A percentile compares a stretch with the other conserved stretches of the same genome.
These are phyloP conservation scores for Morpho deidamia DNA, from an alignment of 2,888 invertebrate genomes.

Conservation along the genomic window DNA sequence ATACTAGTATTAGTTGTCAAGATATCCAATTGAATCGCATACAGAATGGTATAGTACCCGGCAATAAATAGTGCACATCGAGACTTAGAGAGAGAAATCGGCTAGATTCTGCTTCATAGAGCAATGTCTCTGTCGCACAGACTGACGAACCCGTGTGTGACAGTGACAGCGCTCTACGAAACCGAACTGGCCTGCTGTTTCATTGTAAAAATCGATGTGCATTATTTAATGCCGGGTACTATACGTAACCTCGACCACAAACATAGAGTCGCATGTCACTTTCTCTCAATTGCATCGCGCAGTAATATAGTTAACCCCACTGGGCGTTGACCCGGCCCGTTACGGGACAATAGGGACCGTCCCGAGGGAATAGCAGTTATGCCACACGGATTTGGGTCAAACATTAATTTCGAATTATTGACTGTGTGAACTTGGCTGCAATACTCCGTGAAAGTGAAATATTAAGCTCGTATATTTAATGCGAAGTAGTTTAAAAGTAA, in stretches of 20 bases:
- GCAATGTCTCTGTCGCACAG: too few relatives aligned
- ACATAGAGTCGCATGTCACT: conserved; percentile 13
- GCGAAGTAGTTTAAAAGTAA: background rate
- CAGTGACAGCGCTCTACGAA: too few relatives aligned
- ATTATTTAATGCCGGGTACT: too few relatives aligned
- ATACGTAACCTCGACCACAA: background rate
- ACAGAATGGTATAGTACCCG: too few relatives aligned
- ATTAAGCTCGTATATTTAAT: background rate
- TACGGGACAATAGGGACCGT: conserved; percentile 2
- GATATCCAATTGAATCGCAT: too few relatives aligned
- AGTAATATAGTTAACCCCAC: conserved; percentile 22
- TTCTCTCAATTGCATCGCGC: conserved; percentile 23
- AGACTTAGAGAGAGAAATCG: too few relatives aligned
- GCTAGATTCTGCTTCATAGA: too few relatives aligned
- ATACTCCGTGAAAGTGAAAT: background rate
- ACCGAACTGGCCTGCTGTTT: too few relatives aligned
- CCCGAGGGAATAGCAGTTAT: conserved; percentile 7
- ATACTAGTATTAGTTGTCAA: too few relatives aligned
- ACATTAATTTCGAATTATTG: conserved; percentile 1
- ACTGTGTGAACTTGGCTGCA: conserved; percentile 13
- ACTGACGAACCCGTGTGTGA: too few relatives aligned
- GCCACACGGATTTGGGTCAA: conserved; percentile 14
- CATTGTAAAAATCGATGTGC: too few relatives aligned
- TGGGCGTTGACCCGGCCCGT: conserved; percentile 17
- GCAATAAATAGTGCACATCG: too few relatives aligned